Evolutionary conservation across 2,888 invertebrate species (phyloP).

Genomic region (Nebria salina): DNA sequence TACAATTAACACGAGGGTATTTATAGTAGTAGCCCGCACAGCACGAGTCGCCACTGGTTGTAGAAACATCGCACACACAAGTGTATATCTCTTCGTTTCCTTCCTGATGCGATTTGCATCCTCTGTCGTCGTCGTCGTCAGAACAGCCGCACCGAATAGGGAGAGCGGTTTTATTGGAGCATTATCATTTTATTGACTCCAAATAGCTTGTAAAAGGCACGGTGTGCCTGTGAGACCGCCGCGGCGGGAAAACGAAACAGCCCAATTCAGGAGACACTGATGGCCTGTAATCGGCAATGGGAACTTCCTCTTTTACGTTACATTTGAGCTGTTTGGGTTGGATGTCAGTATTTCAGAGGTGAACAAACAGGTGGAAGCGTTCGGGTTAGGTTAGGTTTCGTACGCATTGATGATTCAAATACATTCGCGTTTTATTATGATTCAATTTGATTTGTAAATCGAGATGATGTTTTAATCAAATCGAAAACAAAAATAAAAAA

Average conservation of each 20-base stretch:
- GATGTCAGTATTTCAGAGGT: not conserved
- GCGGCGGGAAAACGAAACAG: conserved; percentile 61
- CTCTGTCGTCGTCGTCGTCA: conserved; percentile 48
- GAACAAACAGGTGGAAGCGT: conserved; percentile 12
- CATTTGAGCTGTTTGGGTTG: conserved; percentile 28
- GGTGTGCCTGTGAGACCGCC: conserved; percentile 58
- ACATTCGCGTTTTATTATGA: no score
- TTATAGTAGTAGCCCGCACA: conserved; percentile 58
- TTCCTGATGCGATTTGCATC: conserved; percentile 63
- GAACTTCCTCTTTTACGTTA: conserved; percentile 59
- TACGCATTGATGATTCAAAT: no score
- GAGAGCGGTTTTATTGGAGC: conserved; percentile 61
- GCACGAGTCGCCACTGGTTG: not conserved
- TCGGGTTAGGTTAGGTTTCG: no score
- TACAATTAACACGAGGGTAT: conserved; percentile 58
- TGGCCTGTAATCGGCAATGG: conserved; percentile 63
- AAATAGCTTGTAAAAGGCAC: conserved; percentile 68
- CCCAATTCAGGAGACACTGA: conserved; percentile 65
- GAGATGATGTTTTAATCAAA: no score
- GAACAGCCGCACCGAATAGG: conserved; percentile 19
- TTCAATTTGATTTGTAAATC: no score
- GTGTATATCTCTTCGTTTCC: conserved; percentile 52
- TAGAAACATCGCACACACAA: not conserved
- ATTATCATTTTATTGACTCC: conserved; percentile 67
- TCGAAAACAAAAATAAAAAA: no score